Evolutionary conservation across 2,888 invertebrate genomes (phyloP).

Genomic region (Athalia rosae): DNA sequence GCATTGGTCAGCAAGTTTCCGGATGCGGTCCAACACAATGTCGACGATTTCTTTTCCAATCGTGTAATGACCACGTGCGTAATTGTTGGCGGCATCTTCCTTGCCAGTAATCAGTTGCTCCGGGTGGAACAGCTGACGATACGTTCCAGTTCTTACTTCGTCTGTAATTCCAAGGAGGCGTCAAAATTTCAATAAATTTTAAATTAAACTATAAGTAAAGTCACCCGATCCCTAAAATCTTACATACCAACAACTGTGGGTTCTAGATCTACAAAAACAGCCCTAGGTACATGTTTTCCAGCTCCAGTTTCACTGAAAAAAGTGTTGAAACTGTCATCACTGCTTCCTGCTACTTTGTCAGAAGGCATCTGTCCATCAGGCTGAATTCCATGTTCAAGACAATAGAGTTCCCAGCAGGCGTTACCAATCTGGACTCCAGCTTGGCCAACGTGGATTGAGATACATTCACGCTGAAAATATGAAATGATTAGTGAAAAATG

Average conservation of each 20-base stretch:
- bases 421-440: conserved; percentile 93
- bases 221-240: not conserved
- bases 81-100: conserved; percentile 98
- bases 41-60: conserved; percentile 97
- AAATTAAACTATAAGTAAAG: not conserved
- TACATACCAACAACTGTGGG: conserved; percentile 89
- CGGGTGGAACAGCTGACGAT: conserved; percentile 97
- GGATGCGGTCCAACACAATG: conserved; percentile 89
- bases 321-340: conserved; percentile 96
- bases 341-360: conserved; percentile 92
- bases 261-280: conserved; percentile 96
- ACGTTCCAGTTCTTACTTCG: conserved; percentile 94
- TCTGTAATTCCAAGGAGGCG: conserved; percentile 72
- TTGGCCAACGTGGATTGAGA: conserved; percentile 87
- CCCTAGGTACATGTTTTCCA: conserved; percentile 96
- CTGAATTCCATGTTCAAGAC: conserved; percentile 92
- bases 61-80: conserved; percentile 98
- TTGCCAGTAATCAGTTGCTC: conserved; percentile 98
- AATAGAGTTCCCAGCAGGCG: conserved; percentile 93
- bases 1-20: conserved; percentile 93
- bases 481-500: too few relatives aligned
- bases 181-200: not conserved
- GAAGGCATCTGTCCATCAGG: conserved; percentile 96
- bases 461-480: conserved; percentile 82
- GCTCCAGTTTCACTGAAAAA: conserved; percentile 96